Base-by-base conservation (phyloP, 2,888 invertebrate genomes). In the Diarsia brunnea region DNA sequence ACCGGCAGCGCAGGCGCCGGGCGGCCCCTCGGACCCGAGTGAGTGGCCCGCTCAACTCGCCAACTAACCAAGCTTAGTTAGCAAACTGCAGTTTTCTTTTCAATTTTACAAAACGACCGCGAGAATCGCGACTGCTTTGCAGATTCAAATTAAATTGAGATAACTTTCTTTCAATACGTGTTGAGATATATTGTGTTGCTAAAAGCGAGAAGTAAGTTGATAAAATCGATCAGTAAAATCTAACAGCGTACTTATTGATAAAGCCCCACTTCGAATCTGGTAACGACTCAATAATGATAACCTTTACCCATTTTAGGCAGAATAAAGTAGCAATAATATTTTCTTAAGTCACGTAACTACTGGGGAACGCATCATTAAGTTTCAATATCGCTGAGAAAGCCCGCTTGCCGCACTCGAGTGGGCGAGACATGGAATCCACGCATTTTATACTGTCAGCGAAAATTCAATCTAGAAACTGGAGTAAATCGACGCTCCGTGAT, bases 371-470 rank as follows among this genome's bases (percentile, higher is more conserved):
- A 82, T 89, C 88, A 89, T 91, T 91, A 89, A 85, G 87, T 88
- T 89, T 85, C 88, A 90, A 90, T 90, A 91, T 85, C 78, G 90
- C 91, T 91, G 89, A 90, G 87, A 84, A 85, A 74, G 89, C 87
- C 73, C 74, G 73, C 73, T 69, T 74, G 78, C 86, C 85, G 85
- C 79, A 81, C 79, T 85, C 83, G 76, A 88, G 86, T 82, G 84
- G 79, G 84, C 81, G 87, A 87, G 85, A 89, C 88, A 89, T 88
- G 87, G 86, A 89, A 90, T 91, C 86, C 89, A 90, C 89, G 89
- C 90, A 88, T 92, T 91, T 90, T 90, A 88, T 89, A 85, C 84
- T 84, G 92, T 93, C 93, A 92, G 93, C 93, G 87, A 91, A 92
- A 93, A 92, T 92, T 93, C 92, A 91, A 92, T 93, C 86, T 88